A percentile compares a stretch with the other conserved stretches of the same genome.
These are phyloP conservation scores for Elysia crispata DNA, from an alignment of 2,888 invertebrate species.

Conservation along the genomic window DNA sequence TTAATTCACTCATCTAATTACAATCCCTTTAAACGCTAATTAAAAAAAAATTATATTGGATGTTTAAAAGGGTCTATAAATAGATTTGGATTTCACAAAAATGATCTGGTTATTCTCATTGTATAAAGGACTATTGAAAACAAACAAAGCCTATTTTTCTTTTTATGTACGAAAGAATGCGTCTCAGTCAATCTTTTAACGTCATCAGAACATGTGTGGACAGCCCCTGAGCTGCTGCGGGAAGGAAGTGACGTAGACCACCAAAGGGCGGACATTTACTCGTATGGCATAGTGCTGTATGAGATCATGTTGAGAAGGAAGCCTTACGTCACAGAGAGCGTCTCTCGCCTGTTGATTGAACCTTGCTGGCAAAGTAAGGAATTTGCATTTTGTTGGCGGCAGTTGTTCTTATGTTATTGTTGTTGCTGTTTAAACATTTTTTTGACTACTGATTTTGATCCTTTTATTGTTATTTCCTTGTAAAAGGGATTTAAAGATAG, in stretches of 20 bases:
- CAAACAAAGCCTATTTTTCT: too few relatives aligned
- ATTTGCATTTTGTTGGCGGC: background rate
- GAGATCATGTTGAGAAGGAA: slow-evolving; percentile 23
- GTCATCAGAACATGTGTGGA: slow-evolving; percentile 27
- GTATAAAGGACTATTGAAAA: too few relatives aligned
- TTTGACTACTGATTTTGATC: background rate
- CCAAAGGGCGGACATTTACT: background rate
- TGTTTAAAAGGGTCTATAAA: too few relatives aligned
- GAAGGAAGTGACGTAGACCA: background rate
- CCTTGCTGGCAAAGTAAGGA: slow-evolving; percentile 7
- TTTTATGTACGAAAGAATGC: too few relatives aligned
- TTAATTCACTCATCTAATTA: too few relatives aligned
- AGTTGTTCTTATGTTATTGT: background rate
- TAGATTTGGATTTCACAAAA: too few relatives aligned
- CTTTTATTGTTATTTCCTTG: background rate
- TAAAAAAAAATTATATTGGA: too few relatives aligned
- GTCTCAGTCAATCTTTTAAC: too few relatives aligned
- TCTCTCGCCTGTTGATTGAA: background rate
- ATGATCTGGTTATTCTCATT: too few relatives aligned
- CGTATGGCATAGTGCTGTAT: slow-evolving; percentile 27
- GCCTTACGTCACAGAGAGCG: slow-evolving; percentile 17
- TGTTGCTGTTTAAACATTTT: background rate
- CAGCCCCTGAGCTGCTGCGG: slow-evolving; percentile 14
- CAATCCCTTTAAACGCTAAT: too few relatives aligned
- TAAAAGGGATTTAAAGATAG: too few relatives aligned